Percentiles rank a stretch among this genome's conserved stretches.
Conservation (phyloP, 1,140 invertebrate genomes). For the Teleopsis dalmanni region DNA sequence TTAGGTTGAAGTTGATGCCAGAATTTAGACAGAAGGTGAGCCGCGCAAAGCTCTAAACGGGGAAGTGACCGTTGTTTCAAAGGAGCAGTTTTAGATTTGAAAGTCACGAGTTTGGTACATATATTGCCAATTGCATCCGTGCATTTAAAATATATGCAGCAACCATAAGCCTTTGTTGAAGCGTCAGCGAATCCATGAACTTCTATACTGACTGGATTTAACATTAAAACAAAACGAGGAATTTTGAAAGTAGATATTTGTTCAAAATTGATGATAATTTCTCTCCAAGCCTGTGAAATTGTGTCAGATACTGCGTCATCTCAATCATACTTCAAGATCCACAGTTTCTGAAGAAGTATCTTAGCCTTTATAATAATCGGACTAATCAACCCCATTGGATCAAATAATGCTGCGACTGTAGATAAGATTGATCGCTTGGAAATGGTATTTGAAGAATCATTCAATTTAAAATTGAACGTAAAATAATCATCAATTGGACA, state of each 20-base stretch:
- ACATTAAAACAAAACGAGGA: not conserved
- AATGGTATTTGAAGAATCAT: not conserved
- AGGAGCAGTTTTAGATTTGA: conserved; percentile 6
- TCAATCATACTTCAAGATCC: conserved; percentile 1
- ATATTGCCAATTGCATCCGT: not conserved
- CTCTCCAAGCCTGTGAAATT: not conserved
- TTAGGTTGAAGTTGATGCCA: not conserved
- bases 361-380: conserved; percentile 39
- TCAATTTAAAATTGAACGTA: not conserved
- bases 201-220: not conserved
- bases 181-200: not conserved
- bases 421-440: conserved; percentile 29
- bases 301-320: not conserved
- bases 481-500: not conserved
- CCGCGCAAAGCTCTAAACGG: conserved; percentile 3
- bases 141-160: not conserved
- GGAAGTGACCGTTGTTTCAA: conserved; percentile 5
- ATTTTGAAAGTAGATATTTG: not conserved
- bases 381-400: conserved; percentile 35
- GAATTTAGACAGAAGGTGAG: not conserved
- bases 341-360: conserved; percentile 35
- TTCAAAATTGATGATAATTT: not conserved
- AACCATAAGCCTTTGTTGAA: conserved; percentile 1
- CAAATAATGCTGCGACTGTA: conserved; percentile 31
- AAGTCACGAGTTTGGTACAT: not conserved